Evolutionary conservation across 2,888 invertebrate species (phyloP), one percentile per base, ranked within the genome.

Genomic region (Macropis europaea): DNA sequence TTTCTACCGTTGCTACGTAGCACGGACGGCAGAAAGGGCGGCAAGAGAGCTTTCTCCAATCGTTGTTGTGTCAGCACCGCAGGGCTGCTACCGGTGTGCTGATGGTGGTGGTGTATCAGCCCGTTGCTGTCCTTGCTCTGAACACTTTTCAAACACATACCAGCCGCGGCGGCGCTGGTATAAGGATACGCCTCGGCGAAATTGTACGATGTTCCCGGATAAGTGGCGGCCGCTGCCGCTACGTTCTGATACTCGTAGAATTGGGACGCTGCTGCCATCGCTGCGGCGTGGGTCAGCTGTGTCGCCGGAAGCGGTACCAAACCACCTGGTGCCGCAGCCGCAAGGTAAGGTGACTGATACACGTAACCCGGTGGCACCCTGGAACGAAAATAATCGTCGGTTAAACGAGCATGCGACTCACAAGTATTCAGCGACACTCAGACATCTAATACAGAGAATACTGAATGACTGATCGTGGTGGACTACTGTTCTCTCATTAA

Each of bases 171-270:
- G 56, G 91, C 94, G 71, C 93, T 93, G 72, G 94, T 93, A 88
- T 95, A 95, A 0, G 89, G 89, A 84, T 93, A 93, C 1, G 93
- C 92, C 84, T 95, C 95, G 80, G 95, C 94, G 68, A 95, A 94
- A 77, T 94, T 94, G 60, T 95, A 93, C 83, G 95, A 94, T 82
- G 95, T 94, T 75, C 94, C 94, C 57, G 94, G 94, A 86, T 94
- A 95, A 1, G 94, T 93, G 40, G 93, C 93, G 7, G 91, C 91
- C 40, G 95, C 95, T 2, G 95, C 95, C 2, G 94, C 94, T 0
- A 94, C 93, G 83, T 93, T 93, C 86, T 95, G 95, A 90, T 96
- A 95, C 91, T 95, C 95, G 88, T 95, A 95, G 87, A 95, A 93
- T 86, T 96, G 95, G 84, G 94, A 94, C n/a, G 95, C 95, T 0